Conservation (phyloP, 2,888 invertebrate genomes). For the Celastrina argiolus region DNA sequence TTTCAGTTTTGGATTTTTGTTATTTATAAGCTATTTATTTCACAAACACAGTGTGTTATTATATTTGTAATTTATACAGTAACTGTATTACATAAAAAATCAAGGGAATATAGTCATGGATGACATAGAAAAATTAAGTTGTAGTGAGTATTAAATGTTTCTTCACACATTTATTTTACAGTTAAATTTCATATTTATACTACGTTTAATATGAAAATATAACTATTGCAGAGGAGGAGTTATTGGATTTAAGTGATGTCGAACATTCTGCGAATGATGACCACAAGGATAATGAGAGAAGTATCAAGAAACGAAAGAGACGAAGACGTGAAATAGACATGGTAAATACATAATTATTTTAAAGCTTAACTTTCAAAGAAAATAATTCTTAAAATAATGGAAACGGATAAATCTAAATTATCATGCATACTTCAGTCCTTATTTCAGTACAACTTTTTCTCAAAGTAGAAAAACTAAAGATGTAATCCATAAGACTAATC, state of each 20-base stretch:
- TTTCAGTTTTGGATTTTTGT: background rate
- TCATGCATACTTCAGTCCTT: too few relatives aligned
- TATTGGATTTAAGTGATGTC: conserved; percentile 64
- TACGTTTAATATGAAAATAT: background rate
- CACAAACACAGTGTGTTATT: background rate
- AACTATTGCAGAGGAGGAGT: conserved; percentile 53
- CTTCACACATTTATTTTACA: background rate
- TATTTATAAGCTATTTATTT: background rate
- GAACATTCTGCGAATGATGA: conserved; percentile 67
- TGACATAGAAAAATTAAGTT: conserved; percentile 64
- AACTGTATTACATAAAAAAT: conserved; percentile 5
- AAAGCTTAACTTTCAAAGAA: too few relatives aligned
- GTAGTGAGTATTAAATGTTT: conserved; percentile 51
- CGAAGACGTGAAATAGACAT: conserved; percentile 69
- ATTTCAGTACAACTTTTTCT: too few relatives aligned
- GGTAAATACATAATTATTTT: conserved; percentile 40
- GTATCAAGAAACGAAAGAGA: conserved; percentile 61
- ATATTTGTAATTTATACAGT: background rate
- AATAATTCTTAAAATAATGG: too few relatives aligned
- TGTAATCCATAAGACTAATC: too few relatives aligned
- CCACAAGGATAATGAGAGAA: conserved; percentile 55
- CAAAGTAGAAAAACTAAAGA: too few relatives aligned
- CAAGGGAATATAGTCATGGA: conserved; percentile 44
- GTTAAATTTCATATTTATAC: background rate
- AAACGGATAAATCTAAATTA: too few relatives aligned